Evolutionary conservation across 2,888 invertebrate genomes (phyloP).

Genomic region (Tenthredo livida): DNA sequence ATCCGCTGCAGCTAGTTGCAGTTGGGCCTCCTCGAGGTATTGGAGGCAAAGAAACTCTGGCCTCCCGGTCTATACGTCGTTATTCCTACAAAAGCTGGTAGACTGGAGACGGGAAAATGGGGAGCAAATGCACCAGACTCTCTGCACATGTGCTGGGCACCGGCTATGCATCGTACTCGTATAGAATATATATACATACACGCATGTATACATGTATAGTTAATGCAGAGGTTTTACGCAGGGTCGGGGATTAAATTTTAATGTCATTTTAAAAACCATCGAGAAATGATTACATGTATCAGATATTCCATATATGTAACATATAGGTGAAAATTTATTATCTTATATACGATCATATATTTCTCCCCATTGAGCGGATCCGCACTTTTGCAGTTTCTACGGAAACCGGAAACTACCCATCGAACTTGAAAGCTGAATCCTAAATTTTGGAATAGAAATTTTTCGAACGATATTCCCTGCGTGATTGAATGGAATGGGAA

Average conservation of each 20-base stretch:
- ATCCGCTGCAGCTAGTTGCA: background rate
- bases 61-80: conserved; percentile 38
- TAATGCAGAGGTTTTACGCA: background rate
- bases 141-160: conserved; percentile 41
- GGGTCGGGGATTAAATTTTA: conserved; percentile 4
- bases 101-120: background rate
- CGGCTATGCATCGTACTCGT: background rate
- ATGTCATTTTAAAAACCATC: background rate
- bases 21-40: conserved; percentile 45
- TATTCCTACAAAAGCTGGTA: conserved; percentile 17
- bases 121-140: conserved; percentile 31
- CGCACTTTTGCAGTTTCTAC: background rate
- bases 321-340: background rate
- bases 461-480: conserved; percentile 12
- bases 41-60: conserved; percentile 43
- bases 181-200: background rate
- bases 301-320: background rate
- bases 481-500: background rate
- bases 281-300: background rate
- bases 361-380: background rate
- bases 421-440: conserved; percentile 5
- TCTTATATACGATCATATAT: background rate
- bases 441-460: background rate
- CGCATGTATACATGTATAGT: background rate
- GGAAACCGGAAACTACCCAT: conserved; percentile 32